These are phyloP conservation scores for Tychaedon coryphoeus DNA, from an alignment of 2,113 vertebrate species.

Conservation along the genomic window DNA sequence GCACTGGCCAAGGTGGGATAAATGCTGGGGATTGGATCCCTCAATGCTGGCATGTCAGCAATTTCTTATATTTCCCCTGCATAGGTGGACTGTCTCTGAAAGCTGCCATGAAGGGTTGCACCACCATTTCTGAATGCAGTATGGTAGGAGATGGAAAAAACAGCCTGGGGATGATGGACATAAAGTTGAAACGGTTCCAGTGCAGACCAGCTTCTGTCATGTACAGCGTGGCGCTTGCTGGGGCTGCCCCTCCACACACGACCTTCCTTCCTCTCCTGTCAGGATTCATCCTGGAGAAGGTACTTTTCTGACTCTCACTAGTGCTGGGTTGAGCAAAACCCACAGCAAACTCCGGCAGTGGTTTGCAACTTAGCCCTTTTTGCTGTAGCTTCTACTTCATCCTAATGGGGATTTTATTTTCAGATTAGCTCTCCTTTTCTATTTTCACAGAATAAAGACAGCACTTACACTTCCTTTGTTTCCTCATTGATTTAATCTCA, in stretches of 20 bases:
- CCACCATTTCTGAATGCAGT: conserved; percentile 25
- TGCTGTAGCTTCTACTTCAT: background rate
- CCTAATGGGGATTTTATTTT: background rate
- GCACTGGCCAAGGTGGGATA: background rate
- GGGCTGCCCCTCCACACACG: background rate
- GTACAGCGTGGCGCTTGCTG: rapidly evolving
- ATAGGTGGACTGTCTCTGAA: conserved; percentile 20
- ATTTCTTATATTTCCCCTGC: background rate
- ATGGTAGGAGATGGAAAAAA: background rate
- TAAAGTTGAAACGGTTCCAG: background rate
- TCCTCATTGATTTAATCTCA: background rate
- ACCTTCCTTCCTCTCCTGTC: background rate
- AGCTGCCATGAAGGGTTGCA: conserved; percentile 49
- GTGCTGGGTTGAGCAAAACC: background rate
- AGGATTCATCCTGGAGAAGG: background rate
- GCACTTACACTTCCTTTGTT: background rate
- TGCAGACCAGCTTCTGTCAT: background rate
- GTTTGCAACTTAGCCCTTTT: background rate
- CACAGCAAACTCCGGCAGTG: background rate
- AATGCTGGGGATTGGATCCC: background rate
- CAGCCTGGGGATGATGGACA: background rate
- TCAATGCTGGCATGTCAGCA: background rate
- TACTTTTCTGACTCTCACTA: background rate
- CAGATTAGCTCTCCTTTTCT: background rate
- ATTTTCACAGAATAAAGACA: conserved; percentile 29